Percentiles rank a stretch among this genome's conserved stretches.
These are phyloP conservation scores for Zaprionus obscuricornis DNA, from an alignment of 2,888 invertebrate species.

Conservation along the genomic window DNA sequence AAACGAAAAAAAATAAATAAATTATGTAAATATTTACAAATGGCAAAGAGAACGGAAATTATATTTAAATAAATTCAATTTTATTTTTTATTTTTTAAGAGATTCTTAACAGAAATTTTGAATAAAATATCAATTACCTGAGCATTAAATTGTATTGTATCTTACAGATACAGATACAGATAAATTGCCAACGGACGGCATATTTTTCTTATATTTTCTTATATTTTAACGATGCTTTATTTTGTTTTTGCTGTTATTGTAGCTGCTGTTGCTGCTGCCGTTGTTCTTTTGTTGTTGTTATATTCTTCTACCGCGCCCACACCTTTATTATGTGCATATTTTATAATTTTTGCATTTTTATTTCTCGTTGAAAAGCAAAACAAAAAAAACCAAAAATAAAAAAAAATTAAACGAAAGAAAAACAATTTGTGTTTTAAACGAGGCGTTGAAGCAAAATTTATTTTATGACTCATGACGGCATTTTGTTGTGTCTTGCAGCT, in stretches of 20 bases:
- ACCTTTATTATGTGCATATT: slow-evolving; percentile 35
- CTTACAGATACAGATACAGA: slow-evolving; percentile 56
- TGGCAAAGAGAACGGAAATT: slow-evolving; percentile 23
- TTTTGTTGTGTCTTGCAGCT: slow-evolving; percentile 45
- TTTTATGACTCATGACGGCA: slow-evolving; percentile 53
- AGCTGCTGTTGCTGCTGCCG: neutral
- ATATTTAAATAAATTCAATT: slow-evolving; percentile 40
- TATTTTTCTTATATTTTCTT: too few species aligned
- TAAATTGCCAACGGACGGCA: slow-evolving; percentile 38
- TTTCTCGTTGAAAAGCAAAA: slow-evolving; percentile 6
- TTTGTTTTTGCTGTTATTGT: slow-evolving; percentile 3
- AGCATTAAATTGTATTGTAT: slow-evolving; percentile 52
- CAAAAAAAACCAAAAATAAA: slow-evolving; percentile 10
- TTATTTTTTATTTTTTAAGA: slow-evolving; percentile 15
- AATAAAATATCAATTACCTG: slow-evolving; percentile 63
- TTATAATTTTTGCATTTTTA: slow-evolving; percentile 31
- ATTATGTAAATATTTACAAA: slow-evolving; percentile 33
- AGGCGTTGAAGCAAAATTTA: slow-evolving; percentile 56
- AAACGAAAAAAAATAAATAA: slow-evolving; percentile 26
- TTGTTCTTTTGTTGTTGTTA: neutral
- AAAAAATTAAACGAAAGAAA: too few species aligned
- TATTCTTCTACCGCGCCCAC: too few species aligned
- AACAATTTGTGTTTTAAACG: slow-evolving; percentile 23
- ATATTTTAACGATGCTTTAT: too few species aligned
- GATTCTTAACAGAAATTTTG: slow-evolving; percentile 36